Evolutionary conservation across 1,140 invertebrate species (phyloP).

Genomic region (Stenopsyche tienmushanensis): DNA sequence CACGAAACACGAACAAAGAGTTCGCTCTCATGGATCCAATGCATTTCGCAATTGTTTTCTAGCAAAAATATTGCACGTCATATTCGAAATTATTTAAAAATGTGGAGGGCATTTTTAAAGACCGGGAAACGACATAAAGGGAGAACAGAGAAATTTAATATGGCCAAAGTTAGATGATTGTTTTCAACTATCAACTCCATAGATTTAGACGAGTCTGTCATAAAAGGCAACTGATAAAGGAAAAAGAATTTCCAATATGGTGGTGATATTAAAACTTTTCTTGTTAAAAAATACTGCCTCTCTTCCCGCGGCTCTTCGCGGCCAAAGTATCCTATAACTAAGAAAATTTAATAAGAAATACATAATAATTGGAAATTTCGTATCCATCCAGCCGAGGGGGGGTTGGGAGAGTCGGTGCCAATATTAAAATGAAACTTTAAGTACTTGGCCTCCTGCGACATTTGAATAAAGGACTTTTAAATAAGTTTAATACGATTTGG

Average conservation of each 20-base stretch:
- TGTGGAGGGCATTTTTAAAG: no score
- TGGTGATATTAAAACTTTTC: constrained; percentile 19
- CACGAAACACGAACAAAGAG: no score
- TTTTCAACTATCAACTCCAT: not conserved
- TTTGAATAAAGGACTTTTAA: not conserved
- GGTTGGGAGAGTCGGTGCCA: no score
- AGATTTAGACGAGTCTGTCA: not conserved
- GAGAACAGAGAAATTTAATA: no score
- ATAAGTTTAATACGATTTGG: not conserved
- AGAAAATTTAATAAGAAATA: not conserved
- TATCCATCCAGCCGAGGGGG: no score
- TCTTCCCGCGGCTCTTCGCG: not conserved
- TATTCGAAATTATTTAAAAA: no score
- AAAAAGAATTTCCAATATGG: constrained; percentile 13
- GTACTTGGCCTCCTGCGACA: not conserved
- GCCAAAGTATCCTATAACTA: not conserved
- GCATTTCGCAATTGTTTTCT: no score
- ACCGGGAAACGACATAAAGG: no score
- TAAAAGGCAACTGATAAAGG: not conserved
- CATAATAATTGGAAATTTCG: not conserved
- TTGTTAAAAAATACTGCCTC: constrained; percentile 3
- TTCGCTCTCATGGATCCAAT: no score
- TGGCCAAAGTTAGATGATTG: no score
- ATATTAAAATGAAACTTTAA: not conserved
- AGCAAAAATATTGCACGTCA: no score